Evolutionary conservation across 2,113 vertebrate species (phyloP), one percentile per base, ranked within the genome.

Genomic region (Callipepla californica): DNA sequence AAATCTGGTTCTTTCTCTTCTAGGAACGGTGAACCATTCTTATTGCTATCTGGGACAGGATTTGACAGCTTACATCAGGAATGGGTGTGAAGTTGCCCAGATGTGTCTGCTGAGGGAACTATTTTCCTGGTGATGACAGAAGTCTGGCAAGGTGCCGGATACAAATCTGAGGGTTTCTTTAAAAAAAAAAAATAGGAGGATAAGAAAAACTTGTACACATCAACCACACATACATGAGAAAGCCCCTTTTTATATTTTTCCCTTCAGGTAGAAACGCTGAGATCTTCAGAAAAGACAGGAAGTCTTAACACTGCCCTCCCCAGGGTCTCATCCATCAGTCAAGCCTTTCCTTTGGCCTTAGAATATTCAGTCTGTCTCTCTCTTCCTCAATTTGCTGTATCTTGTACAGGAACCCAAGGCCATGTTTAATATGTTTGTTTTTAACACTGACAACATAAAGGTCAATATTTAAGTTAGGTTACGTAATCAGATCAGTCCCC

Each of bases 401-500:
- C 96, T 92, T 78, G 95, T 84, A 94, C 96, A 96, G 94, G 96
- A 96, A 96, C 93, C 61, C 76, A 53, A 38, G 73, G 87, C 68
- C 95, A 5, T 83, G 95, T 94, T 96, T 94, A 96, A 95, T 94
- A 85, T 95, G 94, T 91, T 96, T 96, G 91, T 5, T 16, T 95
- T 96, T 92, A 75, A 8, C 55, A 5, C 51, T 22, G 82, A 92
- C 95, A 95, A 94, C 68, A 2, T 8, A 14, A 85, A 95, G 94
- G 94, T 95, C 95, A 93, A 15, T 6, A 3, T 51, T 91, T 19
- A 30, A 78, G 73, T 84, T 6, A 72, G 93, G 86, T 95, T 94
- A 65, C 4, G 48, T 72, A 86, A 84, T 68, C 93, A 66, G 87
- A 90, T 72, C 61, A 4, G 44, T 58, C 96, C 93, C 80, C 18